Conservation (phyloP, 2,113 vertebrate genomes). For the Mobula hypostoma region DNA sequence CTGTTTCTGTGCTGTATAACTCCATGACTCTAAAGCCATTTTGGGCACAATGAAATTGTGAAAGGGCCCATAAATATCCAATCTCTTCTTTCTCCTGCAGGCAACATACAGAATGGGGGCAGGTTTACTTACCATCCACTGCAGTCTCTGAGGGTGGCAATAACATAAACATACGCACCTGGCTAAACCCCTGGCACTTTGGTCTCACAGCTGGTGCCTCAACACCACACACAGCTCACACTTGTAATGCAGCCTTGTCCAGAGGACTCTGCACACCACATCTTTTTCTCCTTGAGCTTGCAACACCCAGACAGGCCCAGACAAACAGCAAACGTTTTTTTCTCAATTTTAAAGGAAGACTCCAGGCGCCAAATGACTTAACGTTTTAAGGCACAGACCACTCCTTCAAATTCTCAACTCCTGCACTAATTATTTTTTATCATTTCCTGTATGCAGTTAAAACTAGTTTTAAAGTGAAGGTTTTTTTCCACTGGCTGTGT, state of each 20-base stretch:
- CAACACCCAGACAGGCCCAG: conserved; percentile 1
- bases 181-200: not conserved
- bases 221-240: not conserved
- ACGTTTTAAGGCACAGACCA: not conserved
- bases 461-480: not conserved
- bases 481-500: conserved; percentile 1
- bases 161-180: not conserved
- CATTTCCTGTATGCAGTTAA: conserved; percentile 16
- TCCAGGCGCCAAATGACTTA: conserved; percentile 7
- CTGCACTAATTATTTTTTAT: conserved; percentile 29
- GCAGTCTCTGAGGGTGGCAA: not conserved
- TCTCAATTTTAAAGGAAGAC: not conserved
- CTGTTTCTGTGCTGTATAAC: no score
- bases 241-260: not conserved
- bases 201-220: not conserved
- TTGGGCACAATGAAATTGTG: no score
- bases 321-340: not conserved
- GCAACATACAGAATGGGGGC: not conserved
- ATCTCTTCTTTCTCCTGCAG: not conserved
- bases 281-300: not conserved
- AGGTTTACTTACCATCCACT: not conserved
- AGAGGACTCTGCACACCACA: not conserved
- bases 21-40: no score
- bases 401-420: conserved; percentile 3
- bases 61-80: no score